Evolutionary conservation across 2,113 vertebrate species (phyloP).

Genomic region (Tachysurus fulvidraco): DNA sequence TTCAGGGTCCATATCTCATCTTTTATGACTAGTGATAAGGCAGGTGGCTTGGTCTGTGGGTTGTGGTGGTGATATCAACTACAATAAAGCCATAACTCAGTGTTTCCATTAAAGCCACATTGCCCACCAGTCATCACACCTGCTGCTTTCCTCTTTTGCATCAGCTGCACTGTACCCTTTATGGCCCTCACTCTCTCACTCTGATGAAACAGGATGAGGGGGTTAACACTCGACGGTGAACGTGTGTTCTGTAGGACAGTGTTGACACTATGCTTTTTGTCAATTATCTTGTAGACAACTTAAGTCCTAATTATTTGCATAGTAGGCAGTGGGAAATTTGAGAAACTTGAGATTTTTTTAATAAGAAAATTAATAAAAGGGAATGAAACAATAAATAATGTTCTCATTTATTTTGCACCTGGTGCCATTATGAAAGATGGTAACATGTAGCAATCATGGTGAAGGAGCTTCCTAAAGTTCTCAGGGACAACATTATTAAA

Average conservation of each 20-base stretch:
- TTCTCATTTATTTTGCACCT: not conserved
- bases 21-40: constrained; percentile 68
- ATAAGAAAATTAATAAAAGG: not conserved
- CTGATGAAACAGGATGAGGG: constrained; percentile 57
- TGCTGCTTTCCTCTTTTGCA: constrained; percentile 70
- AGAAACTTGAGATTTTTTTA: not conserved
- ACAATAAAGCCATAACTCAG: constrained; percentile 76
- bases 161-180: constrained; percentile 68
- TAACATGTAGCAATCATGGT: not conserved
- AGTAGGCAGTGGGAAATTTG: not conserved
- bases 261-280: constrained; percentile 44
- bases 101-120: constrained; percentile 65
- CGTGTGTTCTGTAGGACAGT: constrained; percentile 26
- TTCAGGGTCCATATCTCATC: constrained; percentile 50
- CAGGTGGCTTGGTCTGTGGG: constrained; percentile 72
- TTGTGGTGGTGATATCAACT: constrained; percentile 66
- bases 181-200: constrained; percentile 59
- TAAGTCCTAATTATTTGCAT: not conserved
- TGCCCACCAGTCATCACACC: constrained; percentile 67
- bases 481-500: not conserved
- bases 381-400: not conserved
- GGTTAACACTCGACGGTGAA: constrained; percentile 34
- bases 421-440: not conserved
- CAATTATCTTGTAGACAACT: constrained; percentile 32
- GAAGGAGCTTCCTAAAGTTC: not conserved